Percentiles rank a stretch among this genome's conserved stretches.
These are phyloP conservation scores for Lophochroa leadbeateri DNA, from an alignment of 2,113 vertebrate genomes.

Conservation along the genomic window DNA sequence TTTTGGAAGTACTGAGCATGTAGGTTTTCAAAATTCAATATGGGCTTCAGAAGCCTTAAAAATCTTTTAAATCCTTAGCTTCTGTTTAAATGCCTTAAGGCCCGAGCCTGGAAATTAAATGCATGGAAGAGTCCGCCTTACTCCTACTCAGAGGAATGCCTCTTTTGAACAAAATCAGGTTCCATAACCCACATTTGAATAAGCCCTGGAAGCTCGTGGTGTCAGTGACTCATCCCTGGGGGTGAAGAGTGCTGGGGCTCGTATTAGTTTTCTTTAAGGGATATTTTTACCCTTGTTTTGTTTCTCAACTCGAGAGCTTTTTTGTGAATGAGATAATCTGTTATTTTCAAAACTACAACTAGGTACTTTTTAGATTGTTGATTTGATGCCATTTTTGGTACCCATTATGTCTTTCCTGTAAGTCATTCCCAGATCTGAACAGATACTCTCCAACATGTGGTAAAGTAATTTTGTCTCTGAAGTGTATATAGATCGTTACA, in stretches of 20 bases:
- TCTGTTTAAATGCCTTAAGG: not conserved
- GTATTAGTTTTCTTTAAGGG: not conserved
- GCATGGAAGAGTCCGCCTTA: not conserved
- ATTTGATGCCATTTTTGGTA: conserved; percentile 21
- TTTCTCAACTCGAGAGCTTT: conserved; percentile 26
- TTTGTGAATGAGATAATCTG: conserved; percentile 60
- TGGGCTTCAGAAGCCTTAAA: not conserved
- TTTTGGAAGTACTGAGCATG: not conserved
- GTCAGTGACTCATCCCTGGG: not conserved
- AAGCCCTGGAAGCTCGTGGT: not conserved
- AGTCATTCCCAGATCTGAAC: conserved; percentile 33
- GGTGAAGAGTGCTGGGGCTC: not conserved
- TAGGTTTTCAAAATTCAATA: not conserved
- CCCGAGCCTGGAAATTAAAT: not conserved
- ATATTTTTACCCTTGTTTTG: conserved; percentile 26
- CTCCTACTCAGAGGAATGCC: not conserved
- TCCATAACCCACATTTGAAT: not conserved
- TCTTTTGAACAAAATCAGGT: not conserved
- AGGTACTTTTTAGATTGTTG: not conserved
- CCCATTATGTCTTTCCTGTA: conserved; percentile 13
- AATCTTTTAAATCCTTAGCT: not conserved
- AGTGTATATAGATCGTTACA: conserved; percentile 42
- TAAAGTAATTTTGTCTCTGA: conserved; percentile 50
- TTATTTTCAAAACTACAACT: conserved; percentile 51
- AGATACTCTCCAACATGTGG: conserved; percentile 29